Conservation (phyloP, 2,113 vertebrate genomes). For the Ptyas mucosa region DNA sequence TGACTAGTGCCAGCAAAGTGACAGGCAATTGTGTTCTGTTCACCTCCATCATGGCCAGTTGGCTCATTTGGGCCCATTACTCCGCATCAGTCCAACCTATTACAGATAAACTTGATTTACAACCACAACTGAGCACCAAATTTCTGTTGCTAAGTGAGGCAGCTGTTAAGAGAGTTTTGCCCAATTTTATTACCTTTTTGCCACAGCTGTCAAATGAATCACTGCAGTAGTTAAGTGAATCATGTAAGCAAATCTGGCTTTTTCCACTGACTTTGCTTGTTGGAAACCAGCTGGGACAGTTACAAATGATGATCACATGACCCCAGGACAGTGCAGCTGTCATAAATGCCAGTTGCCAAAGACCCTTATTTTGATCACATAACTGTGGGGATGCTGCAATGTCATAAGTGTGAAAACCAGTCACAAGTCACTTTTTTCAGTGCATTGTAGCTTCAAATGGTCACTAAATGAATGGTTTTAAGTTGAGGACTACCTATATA, state of each 20-base stretch:
- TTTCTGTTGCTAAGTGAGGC: neutral
- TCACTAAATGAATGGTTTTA: neutral
- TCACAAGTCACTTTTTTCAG: neutral
- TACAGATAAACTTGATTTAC: neutral
- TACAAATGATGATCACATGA: neutral
- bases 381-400: neutral
- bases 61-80: neutral
- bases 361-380: neutral
- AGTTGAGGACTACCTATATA: neutral
- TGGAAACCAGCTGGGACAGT: neutral
- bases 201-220: neutral
- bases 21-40: neutral
- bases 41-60: neutral
- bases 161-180: neutral
- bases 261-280: neutral
- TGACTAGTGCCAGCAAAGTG: neutral
- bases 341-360: neutral
- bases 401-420: neutral
- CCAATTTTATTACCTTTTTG: neutral
- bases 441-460: neutral
- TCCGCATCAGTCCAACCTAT: neutral
- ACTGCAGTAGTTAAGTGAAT: neutral
- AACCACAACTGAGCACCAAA: neutral
- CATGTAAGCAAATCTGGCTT: neutral
- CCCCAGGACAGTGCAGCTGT: neutral